Conservation (phyloP, 2,113 vertebrate genomes). For the Vimba vimba region DNA sequence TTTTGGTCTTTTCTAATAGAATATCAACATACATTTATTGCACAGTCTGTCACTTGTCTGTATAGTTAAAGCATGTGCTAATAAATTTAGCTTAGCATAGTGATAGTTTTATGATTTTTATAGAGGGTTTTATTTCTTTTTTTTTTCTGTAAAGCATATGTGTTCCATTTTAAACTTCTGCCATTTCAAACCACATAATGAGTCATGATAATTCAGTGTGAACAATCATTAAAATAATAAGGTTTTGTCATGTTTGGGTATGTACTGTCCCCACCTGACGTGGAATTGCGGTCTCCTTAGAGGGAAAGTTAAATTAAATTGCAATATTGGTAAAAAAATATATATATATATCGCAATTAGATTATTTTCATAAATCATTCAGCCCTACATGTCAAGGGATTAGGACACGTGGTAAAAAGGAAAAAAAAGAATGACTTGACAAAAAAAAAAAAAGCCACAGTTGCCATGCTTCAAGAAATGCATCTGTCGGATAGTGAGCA, state of each 20-base stretch:
- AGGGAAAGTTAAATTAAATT: background rate
- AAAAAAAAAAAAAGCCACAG: too few relatives aligned
- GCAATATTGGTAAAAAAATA: too few relatives aligned
- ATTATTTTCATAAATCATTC: too few relatives aligned
- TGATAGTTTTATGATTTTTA: background rate
- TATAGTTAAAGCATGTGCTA: background rate
- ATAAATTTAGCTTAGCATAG: background rate
- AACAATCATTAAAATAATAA: slow-evolving; percentile 68
- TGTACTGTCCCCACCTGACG: background rate
- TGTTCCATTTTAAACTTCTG: background rate
- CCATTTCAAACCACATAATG: background rate
- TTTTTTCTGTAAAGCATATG: background rate
- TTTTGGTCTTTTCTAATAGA: slow-evolving; percentile 18
- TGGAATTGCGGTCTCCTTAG: slow-evolving; percentile 55
- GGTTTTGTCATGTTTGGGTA: slow-evolving; percentile 1
- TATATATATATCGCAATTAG: too few relatives aligned
- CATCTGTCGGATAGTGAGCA: too few relatives aligned
- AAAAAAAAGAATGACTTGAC: too few relatives aligned
- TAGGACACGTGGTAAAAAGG: too few relatives aligned
- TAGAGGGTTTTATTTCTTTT: background rate
- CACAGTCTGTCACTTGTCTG: background rate
- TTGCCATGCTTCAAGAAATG: too few relatives aligned
- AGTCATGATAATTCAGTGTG: background rate
- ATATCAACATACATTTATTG: slow-evolving; percentile 23
- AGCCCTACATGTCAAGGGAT: too few relatives aligned